phyloP scores from a whole-genome alignment of 1,140 invertebrate genomes.

The Plectrocnemia conspersa region DNA sequence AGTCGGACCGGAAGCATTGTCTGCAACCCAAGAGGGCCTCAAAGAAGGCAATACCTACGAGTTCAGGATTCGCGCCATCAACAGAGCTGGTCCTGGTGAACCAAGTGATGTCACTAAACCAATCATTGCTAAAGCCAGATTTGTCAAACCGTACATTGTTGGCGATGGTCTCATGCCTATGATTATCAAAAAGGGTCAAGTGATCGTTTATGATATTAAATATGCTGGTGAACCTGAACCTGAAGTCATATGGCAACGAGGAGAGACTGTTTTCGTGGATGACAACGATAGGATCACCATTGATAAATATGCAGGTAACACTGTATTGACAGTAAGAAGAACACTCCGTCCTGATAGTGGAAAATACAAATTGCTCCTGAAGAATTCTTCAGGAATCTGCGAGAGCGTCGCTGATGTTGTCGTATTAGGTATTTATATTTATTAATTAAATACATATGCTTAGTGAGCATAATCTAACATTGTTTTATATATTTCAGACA shows the following conservation, averaged over 20 bases:
- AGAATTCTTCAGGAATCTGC: constrained; percentile 78
- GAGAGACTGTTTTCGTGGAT: constrained; percentile 64
- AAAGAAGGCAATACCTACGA: constrained; percentile 95
- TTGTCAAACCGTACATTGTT: constrained; percentile 90
- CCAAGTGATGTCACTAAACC: constrained; percentile 92
- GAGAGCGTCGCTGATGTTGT: constrained; percentile 82
- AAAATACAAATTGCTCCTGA: constrained; percentile 80
- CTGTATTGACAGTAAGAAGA: constrained; percentile 83
- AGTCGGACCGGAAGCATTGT: constrained; percentile 69
- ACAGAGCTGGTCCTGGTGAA: constrained; percentile 92
- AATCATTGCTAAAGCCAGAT: constrained; percentile 91
- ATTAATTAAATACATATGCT: constrained; percentile 2
- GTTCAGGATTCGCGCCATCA: constrained; percentile 92
- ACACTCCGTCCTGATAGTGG: constrained; percentile 83
- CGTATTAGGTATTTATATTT: constrained; percentile 64
- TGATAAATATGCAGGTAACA: constrained; percentile 87
- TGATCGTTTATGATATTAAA: constrained; percentile 89
- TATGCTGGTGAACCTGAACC: constrained; percentile 94
- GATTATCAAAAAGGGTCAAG: constrained; percentile 90
- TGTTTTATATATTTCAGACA: constrained; percentile 56
- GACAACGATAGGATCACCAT: constrained; percentile 67
- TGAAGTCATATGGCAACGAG: constrained; percentile 74
- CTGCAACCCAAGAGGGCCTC: constrained; percentile 79
- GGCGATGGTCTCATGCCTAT: constrained; percentile 78
- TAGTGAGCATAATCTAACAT: background rate